A percentile compares a stretch with the other conserved stretches of the same genome.
phyloP scores from a whole-genome alignment of 2,888 invertebrate genomes.

The Acleris sparsana region DNA sequence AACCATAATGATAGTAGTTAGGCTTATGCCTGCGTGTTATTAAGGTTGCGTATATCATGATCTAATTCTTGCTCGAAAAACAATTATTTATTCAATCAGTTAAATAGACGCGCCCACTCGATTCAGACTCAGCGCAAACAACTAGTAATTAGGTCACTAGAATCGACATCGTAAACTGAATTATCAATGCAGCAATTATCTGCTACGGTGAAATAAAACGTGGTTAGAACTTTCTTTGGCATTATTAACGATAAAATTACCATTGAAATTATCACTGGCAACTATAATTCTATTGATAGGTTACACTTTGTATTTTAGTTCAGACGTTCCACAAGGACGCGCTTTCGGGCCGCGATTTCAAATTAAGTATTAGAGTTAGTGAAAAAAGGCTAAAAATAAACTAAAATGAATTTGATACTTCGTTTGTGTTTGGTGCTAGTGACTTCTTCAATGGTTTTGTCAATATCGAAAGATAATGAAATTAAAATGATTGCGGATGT shows the following conservation, averaged over 20 bases:
- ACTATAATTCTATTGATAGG: no score
- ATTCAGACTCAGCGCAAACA: constrained; percentile 1
- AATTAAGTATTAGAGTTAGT: background rate
- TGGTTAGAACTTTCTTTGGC: background rate
- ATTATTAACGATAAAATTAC: background rate
- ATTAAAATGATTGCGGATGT: constrained; percentile 57
- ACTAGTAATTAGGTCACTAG: constrained; percentile 1
- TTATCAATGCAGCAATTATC: constrained; percentile 7
- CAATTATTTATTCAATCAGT: constrained; percentile 1
- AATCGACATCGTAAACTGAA: background rate
- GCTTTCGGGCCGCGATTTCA: background rate
- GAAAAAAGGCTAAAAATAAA: background rate
- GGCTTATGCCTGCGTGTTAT: background rate
- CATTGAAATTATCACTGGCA: background rate
- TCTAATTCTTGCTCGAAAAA: background rate
- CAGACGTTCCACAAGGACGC: constrained; percentile 1
- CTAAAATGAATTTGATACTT: background rate
- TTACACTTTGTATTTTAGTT: background rate
- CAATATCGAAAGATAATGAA: constrained; percentile 38
- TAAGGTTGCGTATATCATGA: background rate
- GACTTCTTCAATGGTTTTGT: background rate
- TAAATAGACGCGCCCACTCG: background rate
- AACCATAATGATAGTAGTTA: no score
- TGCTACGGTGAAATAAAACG: background rate
- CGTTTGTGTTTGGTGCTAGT: background rate